These are phyloP conservation scores for Zhuqinia jingwanae DNA, from an alignment of 2,888 invertebrate genomes.

Conservation along the genomic window DNA sequence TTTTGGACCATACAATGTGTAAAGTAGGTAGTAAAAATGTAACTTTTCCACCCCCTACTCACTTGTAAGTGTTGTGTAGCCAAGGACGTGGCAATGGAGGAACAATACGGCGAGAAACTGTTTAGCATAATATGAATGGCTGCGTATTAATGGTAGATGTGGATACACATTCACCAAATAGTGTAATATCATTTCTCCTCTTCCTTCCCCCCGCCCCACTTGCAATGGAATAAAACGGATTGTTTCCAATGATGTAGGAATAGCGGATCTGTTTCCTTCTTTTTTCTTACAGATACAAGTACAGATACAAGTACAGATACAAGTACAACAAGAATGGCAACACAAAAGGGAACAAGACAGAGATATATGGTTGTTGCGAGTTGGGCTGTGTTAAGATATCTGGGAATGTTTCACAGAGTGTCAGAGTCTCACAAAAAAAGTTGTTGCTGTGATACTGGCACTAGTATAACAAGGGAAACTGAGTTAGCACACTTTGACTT, in stretches of 20 bases:
- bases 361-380: conserved; percentile 65
- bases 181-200: background rate
- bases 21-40: background rate
- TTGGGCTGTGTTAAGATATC: conserved; percentile 52
- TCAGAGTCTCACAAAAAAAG: conserved; percentile 18
- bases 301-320: too few relatives aligned
- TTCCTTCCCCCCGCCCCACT: background rate
- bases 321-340: too few relatives aligned
- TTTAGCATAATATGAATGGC: conserved; percentile 50
- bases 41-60: too few relatives aligned
- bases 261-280: conserved; percentile 30
- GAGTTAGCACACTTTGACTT: too few relatives aligned
- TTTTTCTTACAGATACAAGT: conserved; percentile 22
- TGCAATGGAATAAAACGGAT: conserved; percentile 25
- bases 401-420: conserved; percentile 32
- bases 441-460: background rate
- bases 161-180: conserved; percentile 17
- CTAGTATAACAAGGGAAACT: background rate
- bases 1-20: too few relatives aligned
- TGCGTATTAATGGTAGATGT: background rate
- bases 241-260: conserved; percentile 25
- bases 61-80: background rate
- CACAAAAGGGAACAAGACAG: conserved; percentile 57
- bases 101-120: conserved; percentile 48
- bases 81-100: background rate